Percentiles rank a stretch among this genome's conserved stretches.
Conservation (phyloP, 2,888 invertebrate species). For the Campaea margaritaria region DNA sequence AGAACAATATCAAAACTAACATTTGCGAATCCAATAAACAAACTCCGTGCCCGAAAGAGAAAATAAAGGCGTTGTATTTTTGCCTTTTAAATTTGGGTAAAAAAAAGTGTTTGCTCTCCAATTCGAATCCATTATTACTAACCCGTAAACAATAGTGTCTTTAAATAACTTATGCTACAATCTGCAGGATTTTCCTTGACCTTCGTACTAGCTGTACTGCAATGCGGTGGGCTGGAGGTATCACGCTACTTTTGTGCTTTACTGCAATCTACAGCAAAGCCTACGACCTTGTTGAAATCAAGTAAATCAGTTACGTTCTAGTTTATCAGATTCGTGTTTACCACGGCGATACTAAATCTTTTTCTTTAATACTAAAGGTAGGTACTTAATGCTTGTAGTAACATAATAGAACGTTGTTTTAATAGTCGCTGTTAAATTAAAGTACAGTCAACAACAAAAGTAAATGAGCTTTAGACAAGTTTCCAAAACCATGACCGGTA, state of each 20-base stretch:
- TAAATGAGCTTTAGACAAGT: too few species aligned
- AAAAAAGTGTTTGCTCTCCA: not conserved
- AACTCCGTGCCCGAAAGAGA: too few species aligned
- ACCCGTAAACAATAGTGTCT: constrained; percentile 27
- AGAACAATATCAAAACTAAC: too few species aligned
- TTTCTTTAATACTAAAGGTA: not conserved
- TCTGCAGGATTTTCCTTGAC: constrained; percentile 69
- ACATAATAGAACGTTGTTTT: too few species aligned
- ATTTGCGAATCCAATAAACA: too few species aligned
- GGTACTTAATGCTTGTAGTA: too few species aligned
- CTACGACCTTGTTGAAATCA: constrained; percentile 61
- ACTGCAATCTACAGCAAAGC: constrained; percentile 57
- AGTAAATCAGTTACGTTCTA: constrained; percentile 34
- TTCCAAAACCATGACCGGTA: too few species aligned
- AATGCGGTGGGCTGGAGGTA: constrained; percentile 65
- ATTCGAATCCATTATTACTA: not conserved
- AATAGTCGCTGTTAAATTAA: too few species aligned
- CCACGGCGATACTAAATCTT: not conserved
- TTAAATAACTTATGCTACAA: constrained; percentile 46
- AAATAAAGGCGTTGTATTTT: too few species aligned
- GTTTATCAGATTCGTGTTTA: constrained; percentile 16
- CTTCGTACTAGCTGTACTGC: constrained; percentile 70
- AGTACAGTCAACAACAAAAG: too few species aligned
- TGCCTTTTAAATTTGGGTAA: too few species aligned
- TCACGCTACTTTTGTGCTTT: constrained; percentile 68